These are phyloP conservation scores for Motacilla tschutschensis DNA, from an alignment of 2,113 vertebrate genomes.

Conservation along the genomic window DNA sequence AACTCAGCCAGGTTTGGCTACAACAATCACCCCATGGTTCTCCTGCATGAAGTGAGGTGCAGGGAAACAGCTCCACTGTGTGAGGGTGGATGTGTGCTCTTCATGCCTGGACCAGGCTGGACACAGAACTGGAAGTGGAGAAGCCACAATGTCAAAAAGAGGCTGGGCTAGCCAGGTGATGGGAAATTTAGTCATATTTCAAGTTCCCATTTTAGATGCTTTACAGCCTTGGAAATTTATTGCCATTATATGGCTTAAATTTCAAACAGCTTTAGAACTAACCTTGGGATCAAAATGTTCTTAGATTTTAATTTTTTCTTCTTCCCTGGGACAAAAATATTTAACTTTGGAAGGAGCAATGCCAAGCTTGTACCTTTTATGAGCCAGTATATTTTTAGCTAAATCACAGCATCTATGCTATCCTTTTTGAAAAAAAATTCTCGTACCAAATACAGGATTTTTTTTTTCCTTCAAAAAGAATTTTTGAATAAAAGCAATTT, in stretches of 20 bases:
- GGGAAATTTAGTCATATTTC: not conserved
- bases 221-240: not conserved
- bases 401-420: not conserved
- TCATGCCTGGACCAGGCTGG: not conserved
- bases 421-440: no score
- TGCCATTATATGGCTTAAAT: not conserved
- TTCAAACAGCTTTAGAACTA: not conserved
- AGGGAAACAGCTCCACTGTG: not conserved
- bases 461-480: not conserved
- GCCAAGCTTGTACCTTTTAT: not conserved
- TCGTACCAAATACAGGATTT: not conserved
- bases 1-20: not conserved
- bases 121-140: not conserved
- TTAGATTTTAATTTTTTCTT: not conserved
- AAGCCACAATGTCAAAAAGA: not conserved
- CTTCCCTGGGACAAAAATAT: not conserved
- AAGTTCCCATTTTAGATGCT: not conserved
- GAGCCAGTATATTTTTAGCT: not conserved
- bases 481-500: conserved; percentile 17
- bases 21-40: not conserved
- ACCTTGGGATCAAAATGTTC: conserved; percentile 29
- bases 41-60: not conserved
- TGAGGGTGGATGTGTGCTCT: not conserved
- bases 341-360: not conserved
- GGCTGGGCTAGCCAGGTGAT: not conserved